Evolutionary conservation across 2,888 invertebrate genomes (phyloP).

Genomic region (Drosophila lutescens): DNA sequence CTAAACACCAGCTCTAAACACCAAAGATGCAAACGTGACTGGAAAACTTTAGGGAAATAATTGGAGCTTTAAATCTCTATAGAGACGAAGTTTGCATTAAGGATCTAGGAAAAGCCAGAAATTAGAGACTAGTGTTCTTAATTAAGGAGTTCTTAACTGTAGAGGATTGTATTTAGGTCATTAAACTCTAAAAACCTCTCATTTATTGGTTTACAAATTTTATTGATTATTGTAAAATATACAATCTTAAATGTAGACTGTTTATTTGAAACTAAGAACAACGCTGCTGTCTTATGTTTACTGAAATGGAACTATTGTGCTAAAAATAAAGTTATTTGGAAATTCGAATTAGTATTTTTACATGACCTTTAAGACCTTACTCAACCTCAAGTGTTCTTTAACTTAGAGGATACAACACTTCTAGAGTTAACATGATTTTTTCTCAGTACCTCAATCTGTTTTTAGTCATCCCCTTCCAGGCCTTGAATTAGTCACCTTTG

Average conservation of each 20-base stretch:
- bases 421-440: not conserved
- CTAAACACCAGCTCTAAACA: slow-evolving; percentile 13
- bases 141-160: not conserved
- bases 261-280: not conserved
- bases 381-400: too few relatives aligned
- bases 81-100: not conserved
- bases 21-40: slow-evolving; percentile 19
- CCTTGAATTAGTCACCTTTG: slow-evolving; percentile 28
- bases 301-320: not conserved
- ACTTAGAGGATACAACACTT: not conserved
- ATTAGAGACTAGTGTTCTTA: not conserved
- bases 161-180: not conserved
- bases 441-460: not conserved
- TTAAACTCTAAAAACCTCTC: too few relatives aligned
- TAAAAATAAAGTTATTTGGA: too few relatives aligned
- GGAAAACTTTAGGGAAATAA: slow-evolving; percentile 7
- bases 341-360: not conserved
- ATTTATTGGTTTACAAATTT: not conserved
- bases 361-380: not conserved
- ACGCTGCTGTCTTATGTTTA: not conserved
- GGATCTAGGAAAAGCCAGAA: too few relatives aligned
- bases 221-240: not conserved
- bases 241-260: not conserved
- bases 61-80: not conserved
- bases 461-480: slow-evolving; percentile 9